These are phyloP conservation scores for Caretta caretta DNA, from an alignment of 2,113 vertebrate species.

Conservation along the genomic window DNA sequence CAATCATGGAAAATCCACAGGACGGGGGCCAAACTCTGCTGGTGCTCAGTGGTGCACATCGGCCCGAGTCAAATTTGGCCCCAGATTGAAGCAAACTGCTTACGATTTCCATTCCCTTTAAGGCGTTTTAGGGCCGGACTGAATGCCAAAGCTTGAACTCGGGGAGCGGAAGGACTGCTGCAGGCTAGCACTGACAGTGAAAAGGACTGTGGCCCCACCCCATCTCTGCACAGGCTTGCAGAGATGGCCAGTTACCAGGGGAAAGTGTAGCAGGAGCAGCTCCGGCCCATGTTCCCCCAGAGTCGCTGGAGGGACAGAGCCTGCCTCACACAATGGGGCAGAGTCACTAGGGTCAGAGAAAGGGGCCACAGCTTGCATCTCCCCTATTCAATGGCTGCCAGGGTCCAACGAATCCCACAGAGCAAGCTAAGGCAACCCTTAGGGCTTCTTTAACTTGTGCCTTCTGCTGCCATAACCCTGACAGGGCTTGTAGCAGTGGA, in stretches of 20 bases:
- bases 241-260: neutral
- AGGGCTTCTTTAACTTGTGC: neutral
- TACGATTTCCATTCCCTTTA: neutral
- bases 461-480: neutral
- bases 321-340: neutral
- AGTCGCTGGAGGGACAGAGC: neutral
- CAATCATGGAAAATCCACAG: neutral
- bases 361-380: neutral
- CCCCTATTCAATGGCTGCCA: neutral
- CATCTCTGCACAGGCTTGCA: neutral
- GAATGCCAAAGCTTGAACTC: neutral
- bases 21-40: neutral
- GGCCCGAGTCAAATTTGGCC: neutral
- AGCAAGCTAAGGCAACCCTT: neutral
- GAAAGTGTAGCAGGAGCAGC: neutral
- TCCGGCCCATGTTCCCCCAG: neutral
- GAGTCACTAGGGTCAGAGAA: neutral
- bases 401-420: neutral
- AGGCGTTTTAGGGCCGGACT: neutral
- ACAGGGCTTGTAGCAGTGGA: accelerated
- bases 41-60: neutral
- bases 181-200: neutral
- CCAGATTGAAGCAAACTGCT: neutral
- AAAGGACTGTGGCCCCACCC: neutral
- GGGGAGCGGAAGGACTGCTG: neutral